Base-by-base conservation (phyloP, 2,797 vertebrate species). In the Lutjanus argentimaculatus region DNA sequence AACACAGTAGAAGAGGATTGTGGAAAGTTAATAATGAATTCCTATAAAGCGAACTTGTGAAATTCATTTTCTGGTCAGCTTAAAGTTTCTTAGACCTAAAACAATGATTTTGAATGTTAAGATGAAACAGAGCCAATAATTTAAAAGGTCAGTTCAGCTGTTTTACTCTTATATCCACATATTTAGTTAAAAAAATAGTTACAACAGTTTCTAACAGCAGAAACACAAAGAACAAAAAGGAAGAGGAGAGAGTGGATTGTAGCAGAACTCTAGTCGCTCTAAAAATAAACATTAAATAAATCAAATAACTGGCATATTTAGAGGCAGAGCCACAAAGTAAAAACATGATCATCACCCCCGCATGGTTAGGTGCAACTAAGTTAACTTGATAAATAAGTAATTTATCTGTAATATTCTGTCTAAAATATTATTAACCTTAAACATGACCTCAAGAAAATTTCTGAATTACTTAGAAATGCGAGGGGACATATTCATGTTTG, bases 1-100 rank as follows among this genome's bases (percentile, higher is more conserved):
- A 88, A 91, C 87, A 68, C 25, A 25, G 25, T 25, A 25, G 25
- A 25, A 25, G 22, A 59, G 22, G 13, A 19, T 52, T 56, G 6
- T 56, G 1, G 19, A 62, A 69, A 58, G 61, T 56, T 72, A 22
- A 48, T 58, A 1, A 57, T 63, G 48, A 72, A 77, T 80, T 75
- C 6, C n/a, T 58, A 4, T 2, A 30, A 65, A 53, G 49, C 56
- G 42, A 19, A 57, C n/a, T 0, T 56, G 17, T 40, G 8, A 72
- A 67, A 67, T 61, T 14, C 16, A 53, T n/a, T 17, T 13, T 0
- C 21, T 49, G 10, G 4, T 12, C 2, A 19, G 15, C 21, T 51
- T 36, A 36, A 36, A 36, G 1, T 15, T 72, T 48, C 7, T 58
- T 55, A 15, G 45, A 71, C 30, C 6, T 46, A 9, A 22, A 70